Evolutionary conservation across 2,888 invertebrate genomes (phyloP).

Genomic region (Tenthredo scrophulariae): DNA sequence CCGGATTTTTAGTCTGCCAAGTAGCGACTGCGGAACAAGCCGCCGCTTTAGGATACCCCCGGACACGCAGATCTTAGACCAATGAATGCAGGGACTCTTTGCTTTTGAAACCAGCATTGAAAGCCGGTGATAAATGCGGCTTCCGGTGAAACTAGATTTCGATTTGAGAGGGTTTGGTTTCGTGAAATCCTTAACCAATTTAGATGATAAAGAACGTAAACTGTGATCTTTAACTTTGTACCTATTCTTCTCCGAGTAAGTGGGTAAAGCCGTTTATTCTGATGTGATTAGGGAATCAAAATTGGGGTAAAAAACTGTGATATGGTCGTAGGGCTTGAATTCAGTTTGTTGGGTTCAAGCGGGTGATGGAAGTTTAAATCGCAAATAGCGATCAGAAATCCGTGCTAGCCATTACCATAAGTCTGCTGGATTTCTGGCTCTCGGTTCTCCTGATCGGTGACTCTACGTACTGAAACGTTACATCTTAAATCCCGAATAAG

Average conservation of each 20-base stretch:
- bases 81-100: conserved; percentile 12
- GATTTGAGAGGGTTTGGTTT: neutral
- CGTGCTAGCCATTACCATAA: conserved; percentile 67
- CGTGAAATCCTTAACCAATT: neutral
- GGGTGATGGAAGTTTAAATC: conserved; percentile 66
- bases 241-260: too few relatives aligned
- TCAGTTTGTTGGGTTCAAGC: conserved; percentile 8
- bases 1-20: conserved; percentile 39
- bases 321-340: neutral
- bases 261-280: too few relatives aligned
- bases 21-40: conserved; percentile 37
- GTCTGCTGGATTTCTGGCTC: conserved; percentile 57
- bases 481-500: conserved; percentile 67
- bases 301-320: neutral
- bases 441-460: conserved; percentile 23
- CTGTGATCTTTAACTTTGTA: too few relatives aligned
- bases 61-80: conserved; percentile 14
- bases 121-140: neutral
- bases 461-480: conserved; percentile 54
- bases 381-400: conserved; percentile 63
- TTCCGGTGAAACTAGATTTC: neutral
- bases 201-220: neutral
- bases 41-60: conserved; percentile 34
- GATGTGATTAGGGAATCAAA: neutral
- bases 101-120: neutral